Conservation (phyloP, 30 jellyfish, hydroid and myxozoan genomes). For the Rhopilema esculentum region DNA sequence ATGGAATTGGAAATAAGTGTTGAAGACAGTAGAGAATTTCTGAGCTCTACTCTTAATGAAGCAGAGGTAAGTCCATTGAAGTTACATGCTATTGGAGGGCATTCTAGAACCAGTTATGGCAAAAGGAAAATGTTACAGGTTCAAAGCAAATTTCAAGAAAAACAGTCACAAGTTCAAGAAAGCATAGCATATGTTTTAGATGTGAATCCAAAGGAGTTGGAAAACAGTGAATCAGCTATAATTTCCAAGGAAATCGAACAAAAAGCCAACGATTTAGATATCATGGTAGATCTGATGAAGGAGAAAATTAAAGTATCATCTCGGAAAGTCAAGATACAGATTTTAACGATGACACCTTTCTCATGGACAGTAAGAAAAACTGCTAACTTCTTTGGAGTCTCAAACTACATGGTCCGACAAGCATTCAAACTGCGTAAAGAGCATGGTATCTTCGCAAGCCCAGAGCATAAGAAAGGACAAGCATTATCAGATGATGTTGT, state of each 20-base stretch:
- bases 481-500: not conserved
- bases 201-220: conserved; percentile 1
- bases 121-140: not conserved
- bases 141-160: not conserved
- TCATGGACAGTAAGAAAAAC: conserved; percentile 4
- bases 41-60: no score
- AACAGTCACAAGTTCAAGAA: not conserved
- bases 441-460: conserved; percentile 32
- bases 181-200: not conserved
- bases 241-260: not conserved
- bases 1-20: no score
- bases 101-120: no score
- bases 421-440: conserved; percentile 36
- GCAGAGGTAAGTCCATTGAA: no score
- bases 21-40: no score
- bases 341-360: conserved; percentile 25
- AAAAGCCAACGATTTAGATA: not conserved
- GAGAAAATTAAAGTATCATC: not conserved
- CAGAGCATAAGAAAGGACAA: conserved; percentile 9
- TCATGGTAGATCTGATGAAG: not conserved
- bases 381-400: conserved; percentile 13
- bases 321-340: no score
- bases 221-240: not conserved
- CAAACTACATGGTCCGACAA: conserved; percentile 28
- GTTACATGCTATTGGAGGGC: no score